These are phyloP conservation scores for Zapornia atra DNA, from an alignment of 2,113 vertebrate genomes.

Conservation along the genomic window DNA sequence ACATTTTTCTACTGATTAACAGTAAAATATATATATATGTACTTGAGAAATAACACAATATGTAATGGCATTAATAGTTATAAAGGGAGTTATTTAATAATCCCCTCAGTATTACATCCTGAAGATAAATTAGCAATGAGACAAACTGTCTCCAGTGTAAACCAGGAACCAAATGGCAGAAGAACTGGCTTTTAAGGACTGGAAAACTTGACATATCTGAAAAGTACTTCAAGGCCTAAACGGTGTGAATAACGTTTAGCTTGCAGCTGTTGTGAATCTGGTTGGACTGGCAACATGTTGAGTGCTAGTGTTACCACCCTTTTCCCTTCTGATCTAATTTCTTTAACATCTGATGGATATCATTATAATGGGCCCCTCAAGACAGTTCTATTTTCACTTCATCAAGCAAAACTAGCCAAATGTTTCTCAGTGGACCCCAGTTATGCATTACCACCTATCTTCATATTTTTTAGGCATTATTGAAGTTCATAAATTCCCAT, in stretches of 20 bases:
- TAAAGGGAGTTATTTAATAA: background rate
- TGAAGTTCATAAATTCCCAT: background rate
- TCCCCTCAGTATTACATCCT: background rate
- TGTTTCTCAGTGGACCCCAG: background rate
- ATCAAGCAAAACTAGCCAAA: background rate
- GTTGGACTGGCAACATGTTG: background rate
- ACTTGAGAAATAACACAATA: background rate
- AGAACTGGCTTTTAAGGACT: background rate
- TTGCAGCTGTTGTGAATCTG: conserved; percentile 12
- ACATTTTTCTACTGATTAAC: background rate
- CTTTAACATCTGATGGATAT: conserved; percentile 25
- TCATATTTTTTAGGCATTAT: background rate
- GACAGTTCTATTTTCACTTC: background rate
- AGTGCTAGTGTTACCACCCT: conserved; percentile 30
- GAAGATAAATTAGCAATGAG: conserved; percentile 25
- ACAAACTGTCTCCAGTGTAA: conserved; percentile 14
- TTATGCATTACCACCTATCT: background rate
- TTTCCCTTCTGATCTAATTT: conserved; percentile 8
- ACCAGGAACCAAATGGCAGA: conserved; percentile 16
- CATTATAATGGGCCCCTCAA: background rate
- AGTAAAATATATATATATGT: background rate
- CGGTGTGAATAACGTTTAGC: background rate
- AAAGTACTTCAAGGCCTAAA: background rate
- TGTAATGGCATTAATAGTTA: background rate
- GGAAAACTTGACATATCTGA: conserved; percentile 56